Base-by-base conservation (phyloP, 2,113 vertebrate species). In the Hepsetus odoe region DNA sequence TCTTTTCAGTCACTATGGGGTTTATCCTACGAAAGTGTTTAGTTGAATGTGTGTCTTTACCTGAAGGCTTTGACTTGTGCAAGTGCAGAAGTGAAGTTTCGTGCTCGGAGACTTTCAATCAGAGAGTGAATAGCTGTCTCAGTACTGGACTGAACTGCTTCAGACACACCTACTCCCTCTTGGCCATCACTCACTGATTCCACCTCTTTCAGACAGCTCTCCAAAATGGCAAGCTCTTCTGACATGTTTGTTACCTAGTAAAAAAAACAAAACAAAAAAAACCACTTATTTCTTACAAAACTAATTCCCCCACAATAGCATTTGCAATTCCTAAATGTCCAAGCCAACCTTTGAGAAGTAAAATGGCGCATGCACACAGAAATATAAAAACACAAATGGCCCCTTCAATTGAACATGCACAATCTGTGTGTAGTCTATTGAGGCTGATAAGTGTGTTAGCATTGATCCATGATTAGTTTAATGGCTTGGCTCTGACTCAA, bases 211-310 rank as follows among this genome's bases (percentile, higher is more conserved):
- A 99, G 89, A 82, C 93, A 96, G 85, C 88, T 92, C 89, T 99
- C 98, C 72, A 99, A 86, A 53, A 94, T 84, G 42, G 94, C 94
- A 61, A 99, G 95, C 67, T 98, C 97, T 44, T 98, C 96, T 1
- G 98, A 98, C 97, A 99, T 98, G 88, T 98, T 97, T 90, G 96
- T 96, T 70, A 99, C 96, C 97, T 99, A 72, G 79, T n/a, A n/a
- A n/a, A n/a, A n/a, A n/a, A 68, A 70, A 66, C 85, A 30, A 42
- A 3, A 70, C 0, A 71, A 44, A 33, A 22, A 12, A 61, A 11
- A 46, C 58, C 33, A 55, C 10, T 9, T 16, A 49, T 6, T 62
- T 44, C 22, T 38, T 24, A 24, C n/a, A 13, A 9, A 59, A 5
- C 14, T 20, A 18, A 1, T 18, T 18, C 8, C 4, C 3, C 49